Percentiles rank a stretch among this genome's conserved stretches.
Conservation (phyloP, 2,113 vertebrate species). For the Leptosomus discolor region DNA sequence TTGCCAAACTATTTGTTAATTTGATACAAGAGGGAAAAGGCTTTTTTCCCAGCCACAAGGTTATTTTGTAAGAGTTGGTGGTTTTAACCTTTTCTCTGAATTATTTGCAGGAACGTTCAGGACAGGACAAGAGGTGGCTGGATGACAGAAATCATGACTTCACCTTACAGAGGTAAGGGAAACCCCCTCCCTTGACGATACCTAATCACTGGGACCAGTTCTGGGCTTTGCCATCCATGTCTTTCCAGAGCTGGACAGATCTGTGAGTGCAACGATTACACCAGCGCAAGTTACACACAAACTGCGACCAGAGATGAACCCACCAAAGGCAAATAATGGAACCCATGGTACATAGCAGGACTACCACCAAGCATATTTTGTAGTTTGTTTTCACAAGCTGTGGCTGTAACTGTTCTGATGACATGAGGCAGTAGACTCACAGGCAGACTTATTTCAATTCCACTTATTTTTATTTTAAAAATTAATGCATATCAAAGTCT, state of each 20-base stretch:
- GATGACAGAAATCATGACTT: fast-evolving
- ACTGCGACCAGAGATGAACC: not conserved
- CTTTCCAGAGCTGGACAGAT: not conserved
- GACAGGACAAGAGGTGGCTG: fast-evolving
- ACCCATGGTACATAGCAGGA: fast-evolving
- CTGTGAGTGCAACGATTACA: fast-evolving
- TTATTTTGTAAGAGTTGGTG: not conserved
- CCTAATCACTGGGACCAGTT: no score
- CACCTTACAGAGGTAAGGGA: not conserved
- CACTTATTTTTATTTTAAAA: not conserved
- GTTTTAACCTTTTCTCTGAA: not conserved
- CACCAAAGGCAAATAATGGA: not conserved
- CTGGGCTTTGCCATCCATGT: not conserved
- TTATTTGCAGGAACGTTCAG: not conserved
- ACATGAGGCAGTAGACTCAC: fast-evolving
- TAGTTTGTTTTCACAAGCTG: not conserved
- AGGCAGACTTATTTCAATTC: not conserved
- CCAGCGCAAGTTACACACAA: not conserved
- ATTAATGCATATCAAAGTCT: not conserved
- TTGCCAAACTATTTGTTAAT: not conserved
- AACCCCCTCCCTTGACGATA: fast-evolving
- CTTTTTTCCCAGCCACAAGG: fast-evolving
- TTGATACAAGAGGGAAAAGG: fast-evolving
- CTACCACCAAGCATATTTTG: not conserved
- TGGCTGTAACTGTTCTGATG: no score